Evolutionary conservation across 1,140 invertebrate species (phyloP), one percentile per base, ranked within the genome.

Genomic region (Habropoda laboriosa): DNA sequence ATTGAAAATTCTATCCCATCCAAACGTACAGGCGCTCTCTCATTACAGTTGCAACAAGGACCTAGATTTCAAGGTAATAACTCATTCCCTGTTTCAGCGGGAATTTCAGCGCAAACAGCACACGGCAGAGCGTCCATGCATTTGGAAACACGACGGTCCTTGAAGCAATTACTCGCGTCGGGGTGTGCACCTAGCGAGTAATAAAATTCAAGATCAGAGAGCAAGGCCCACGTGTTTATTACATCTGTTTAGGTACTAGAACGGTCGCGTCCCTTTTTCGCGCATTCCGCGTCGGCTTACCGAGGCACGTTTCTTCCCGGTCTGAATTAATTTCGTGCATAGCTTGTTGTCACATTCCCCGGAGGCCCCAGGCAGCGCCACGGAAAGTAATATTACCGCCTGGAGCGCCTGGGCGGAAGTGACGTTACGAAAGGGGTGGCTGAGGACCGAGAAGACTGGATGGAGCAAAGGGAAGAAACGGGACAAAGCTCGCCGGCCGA

Each of bases 271-370:
- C 30, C 30, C 21, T 42, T 75, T 64, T 74, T n/a, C 49, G 40
- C 81, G 49, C 81, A 68, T 71, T 67, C 58, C 42, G 58, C 64
- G 57, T 78, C 74, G 74, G 58, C 67, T 85, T 82, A 82, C 74
- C 79, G 58, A 79, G 49, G 79, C 57, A 79, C 70, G 79, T 66
- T 79, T 72, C 83, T 79, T 72, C 60, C 71, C 45, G 40, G 84
- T 75, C 58, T 72, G 83, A 86, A 86, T 85, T 85, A 86, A 86
- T 86, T 86, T 86, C 83, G 71, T 75, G 71, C 84, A 61, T 57
- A 82, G 71, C 83, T 82, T 79, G 83, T 76, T 85, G 84, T 86
- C 84, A 80, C 83, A 79, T 82, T 86, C 83, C 83, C 71, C 55
- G 60, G 60, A 74, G 83, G 30, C 13, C 10, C 64, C 38, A 71